phyloP scores from a whole-genome alignment of 2,888 invertebrate species.

The Thymelicus acteon region DNA sequence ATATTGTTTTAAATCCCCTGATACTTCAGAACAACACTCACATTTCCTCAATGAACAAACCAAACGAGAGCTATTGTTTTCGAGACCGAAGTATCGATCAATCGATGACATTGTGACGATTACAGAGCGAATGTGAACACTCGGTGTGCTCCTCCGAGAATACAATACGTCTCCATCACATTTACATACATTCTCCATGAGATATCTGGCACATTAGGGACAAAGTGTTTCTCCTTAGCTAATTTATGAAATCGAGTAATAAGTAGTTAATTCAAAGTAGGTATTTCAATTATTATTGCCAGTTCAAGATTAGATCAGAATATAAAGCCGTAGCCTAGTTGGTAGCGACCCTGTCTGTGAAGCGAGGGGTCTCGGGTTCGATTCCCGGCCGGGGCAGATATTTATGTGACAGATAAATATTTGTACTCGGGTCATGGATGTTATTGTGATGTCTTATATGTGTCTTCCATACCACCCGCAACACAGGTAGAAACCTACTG shows the following conservation, averaged over 20 bases:
- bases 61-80: constrained; percentile 52
- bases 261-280: too few species aligned
- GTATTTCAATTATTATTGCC: too few species aligned
- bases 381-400: too few species aligned
- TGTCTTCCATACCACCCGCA: too few species aligned
- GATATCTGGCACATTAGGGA: constrained; percentile 65
- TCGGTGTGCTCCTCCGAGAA: constrained; percentile 64
- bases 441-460: too few species aligned
- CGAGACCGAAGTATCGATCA: constrained; percentile 40
- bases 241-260: constrained; percentile 20
- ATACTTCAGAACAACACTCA: background rate
- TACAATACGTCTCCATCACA: constrained; percentile 78
- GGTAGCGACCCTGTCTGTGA: too few species aligned
- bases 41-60: background rate
- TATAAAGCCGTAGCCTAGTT: too few species aligned
- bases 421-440: too few species aligned
- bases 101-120: constrained; percentile 45
- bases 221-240: constrained; percentile 53
- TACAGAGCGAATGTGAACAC: constrained; percentile 68
- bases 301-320: too few species aligned
- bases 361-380: too few species aligned
- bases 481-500: too few species aligned
- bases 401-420: too few species aligned
- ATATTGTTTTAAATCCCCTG: background rate
- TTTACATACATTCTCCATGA: constrained; percentile 74